Conservation (phyloP, 2,888 invertebrate species). For the Oscheius sp. region DNA sequence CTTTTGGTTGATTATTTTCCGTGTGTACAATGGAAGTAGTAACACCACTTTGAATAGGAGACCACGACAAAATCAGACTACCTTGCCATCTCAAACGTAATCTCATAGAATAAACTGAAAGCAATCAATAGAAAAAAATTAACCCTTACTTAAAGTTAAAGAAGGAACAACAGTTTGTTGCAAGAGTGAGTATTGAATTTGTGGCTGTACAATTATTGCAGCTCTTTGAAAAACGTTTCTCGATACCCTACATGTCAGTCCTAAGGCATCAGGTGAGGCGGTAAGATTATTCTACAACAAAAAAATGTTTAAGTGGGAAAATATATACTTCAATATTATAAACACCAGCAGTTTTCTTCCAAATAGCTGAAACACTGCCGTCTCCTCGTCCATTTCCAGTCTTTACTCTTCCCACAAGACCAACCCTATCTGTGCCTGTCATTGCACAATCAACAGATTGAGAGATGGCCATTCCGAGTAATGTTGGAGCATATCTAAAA, state of each 20-base stretch:
- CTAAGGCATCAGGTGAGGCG: slow-evolving; percentile 49
- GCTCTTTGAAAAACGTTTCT: slow-evolving; percentile 52
- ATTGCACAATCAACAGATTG: slow-evolving; percentile 65
- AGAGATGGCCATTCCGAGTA: slow-evolving; percentile 58
- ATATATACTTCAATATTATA: slow-evolving; percentile 61
- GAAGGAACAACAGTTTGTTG: slow-evolving; percentile 50
- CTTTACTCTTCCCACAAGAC: slow-evolving; percentile 60
- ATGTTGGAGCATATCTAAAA: slow-evolving; percentile 56
- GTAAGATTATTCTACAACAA: slow-evolving; percentile 51
- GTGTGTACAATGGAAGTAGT: slow-evolving; percentile 65
- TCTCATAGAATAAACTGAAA: slow-evolving; percentile 59
- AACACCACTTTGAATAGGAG: slow-evolving; percentile 49
- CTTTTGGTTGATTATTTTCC: slow-evolving; percentile 66
- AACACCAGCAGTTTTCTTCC: slow-evolving; percentile 57
- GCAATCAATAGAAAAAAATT: background rate
- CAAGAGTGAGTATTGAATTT: slow-evolving; percentile 55
- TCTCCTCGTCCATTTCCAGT: slow-evolving; percentile 66
- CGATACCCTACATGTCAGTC: slow-evolving; percentile 42
- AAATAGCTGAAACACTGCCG: slow-evolving; percentile 56
- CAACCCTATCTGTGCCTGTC: slow-evolving; percentile 59
- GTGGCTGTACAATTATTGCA: slow-evolving; percentile 62
- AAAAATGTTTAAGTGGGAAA: background rate
- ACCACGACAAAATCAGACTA: slow-evolving; percentile 49
- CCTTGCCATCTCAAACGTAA: slow-evolving; percentile 64
- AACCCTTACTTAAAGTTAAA: slow-evolving; percentile 47